Percentiles rank a stretch among this genome's conserved stretches.
Evolutionary conservation across 2,113 vertebrate genomes (phyloP).

Genomic region (Zapus hudsonius): DNA sequence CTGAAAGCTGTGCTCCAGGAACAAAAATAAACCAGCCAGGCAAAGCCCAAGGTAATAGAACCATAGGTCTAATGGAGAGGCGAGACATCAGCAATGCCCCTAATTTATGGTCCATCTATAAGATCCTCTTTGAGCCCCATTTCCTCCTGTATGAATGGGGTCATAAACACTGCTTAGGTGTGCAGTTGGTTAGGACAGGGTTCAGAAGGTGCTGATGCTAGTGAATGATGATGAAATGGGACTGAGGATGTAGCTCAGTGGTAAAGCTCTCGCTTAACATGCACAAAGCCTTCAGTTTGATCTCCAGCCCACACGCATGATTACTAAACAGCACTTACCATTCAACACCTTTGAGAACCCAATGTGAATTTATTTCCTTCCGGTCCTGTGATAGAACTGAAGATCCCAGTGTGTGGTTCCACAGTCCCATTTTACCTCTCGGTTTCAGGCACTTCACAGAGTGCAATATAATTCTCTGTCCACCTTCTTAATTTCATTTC

Average conservation of each 20-base stretch:
- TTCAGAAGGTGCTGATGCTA: not conserved
- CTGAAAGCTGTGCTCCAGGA: slow-evolving; percentile 65
- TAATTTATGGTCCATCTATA: not conserved
- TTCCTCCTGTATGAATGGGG: slow-evolving; percentile 7
- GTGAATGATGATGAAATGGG: not conserved
- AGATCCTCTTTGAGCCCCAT: not conserved
- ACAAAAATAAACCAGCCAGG: slow-evolving; percentile 67
- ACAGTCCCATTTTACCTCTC: too few relatives aligned
- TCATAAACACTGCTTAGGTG: not conserved
- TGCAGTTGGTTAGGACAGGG: not conserved
- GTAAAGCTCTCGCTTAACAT: too few relatives aligned
- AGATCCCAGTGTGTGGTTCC: not conserved
- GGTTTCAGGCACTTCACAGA: not conserved
- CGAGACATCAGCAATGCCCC: not conserved
- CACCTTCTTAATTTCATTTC: not conserved
- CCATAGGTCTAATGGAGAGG: not conserved
- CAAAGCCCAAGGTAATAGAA: not conserved
- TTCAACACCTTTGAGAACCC: not conserved
- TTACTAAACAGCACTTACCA: not conserved
- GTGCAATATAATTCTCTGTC: not conserved
- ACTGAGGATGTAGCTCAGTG: not conserved
- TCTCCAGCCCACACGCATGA: not conserved
- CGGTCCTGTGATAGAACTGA: not conserved
- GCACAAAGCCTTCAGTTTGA: not conserved
- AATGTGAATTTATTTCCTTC: not conserved